These are phyloP conservation scores for Lates calcarifer DNA, from an alignment of 2,113 vertebrate species.

Conservation along the genomic window DNA sequence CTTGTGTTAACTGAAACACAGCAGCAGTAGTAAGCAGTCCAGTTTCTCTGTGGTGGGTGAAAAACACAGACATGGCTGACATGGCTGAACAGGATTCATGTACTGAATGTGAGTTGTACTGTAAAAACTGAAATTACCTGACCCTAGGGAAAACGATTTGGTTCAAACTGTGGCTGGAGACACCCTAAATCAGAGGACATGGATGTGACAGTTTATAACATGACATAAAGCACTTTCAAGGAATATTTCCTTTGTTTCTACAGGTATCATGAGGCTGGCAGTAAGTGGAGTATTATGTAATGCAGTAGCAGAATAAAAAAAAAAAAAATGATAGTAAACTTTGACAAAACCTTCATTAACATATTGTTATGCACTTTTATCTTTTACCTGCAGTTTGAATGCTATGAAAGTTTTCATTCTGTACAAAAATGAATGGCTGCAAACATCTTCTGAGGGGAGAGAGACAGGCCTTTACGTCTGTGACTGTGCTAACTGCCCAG, in stretches of 20 bases:
- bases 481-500: background rate
- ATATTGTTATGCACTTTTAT: background rate
- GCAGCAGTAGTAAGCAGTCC: background rate
- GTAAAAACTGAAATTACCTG: conserved; percentile 37
- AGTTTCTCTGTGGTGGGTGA: background rate
- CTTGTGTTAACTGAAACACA: background rate
- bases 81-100: background rate
- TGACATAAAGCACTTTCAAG: conserved; percentile 28
- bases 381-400: background rate
- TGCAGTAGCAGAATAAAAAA: conserved; percentile 2
- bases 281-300: conserved; percentile 10
- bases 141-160: conserved; percentile 15
- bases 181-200: background rate
- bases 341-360: background rate
- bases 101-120: background rate
- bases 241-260: conserved; percentile 12
- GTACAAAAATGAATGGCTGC: background rate
- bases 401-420: background rate
- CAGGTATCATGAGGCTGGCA: conserved; percentile 1
- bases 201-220: conserved; percentile 19
- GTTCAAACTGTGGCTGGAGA: background rate
- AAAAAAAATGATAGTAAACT: conserved; percentile 2
- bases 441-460: background rate
- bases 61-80: background rate
- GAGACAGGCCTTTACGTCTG: background rate